Evolutionary conservation across 1,140 invertebrate species (phyloP).

Genomic region (Triops longicaudatus): DNA sequence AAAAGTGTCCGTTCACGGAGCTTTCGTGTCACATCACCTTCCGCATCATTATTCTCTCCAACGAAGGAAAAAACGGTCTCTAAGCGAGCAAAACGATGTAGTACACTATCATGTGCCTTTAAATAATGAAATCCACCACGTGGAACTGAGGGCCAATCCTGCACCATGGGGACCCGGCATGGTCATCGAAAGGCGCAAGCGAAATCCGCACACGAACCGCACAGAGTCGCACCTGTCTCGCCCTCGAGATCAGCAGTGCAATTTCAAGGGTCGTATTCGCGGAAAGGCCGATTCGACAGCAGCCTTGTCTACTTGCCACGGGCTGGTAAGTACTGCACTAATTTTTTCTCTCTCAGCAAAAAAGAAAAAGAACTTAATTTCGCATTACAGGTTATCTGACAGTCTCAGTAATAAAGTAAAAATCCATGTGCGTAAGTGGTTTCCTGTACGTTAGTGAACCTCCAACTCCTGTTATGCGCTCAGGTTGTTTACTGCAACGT

Average conservation of each 20-base stretch:
- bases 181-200: slow-evolving; percentile 57
- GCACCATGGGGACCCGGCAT: slow-evolving; percentile 58
- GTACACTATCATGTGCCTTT: slow-evolving; percentile 52
- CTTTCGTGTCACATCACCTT: slow-evolving; percentile 48
- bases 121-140: slow-evolving; percentile 45
- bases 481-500: background rate
- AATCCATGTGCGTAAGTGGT: background rate
- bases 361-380: too few relatives aligned
- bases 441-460: background rate
- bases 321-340: slow-evolving; percentile 57
- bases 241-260: slow-evolving; percentile 50
- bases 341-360: slow-evolving; percentile 9
- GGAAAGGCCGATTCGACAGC: slow-evolving; percentile 56
- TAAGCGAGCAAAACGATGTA: slow-evolving; percentile 35
- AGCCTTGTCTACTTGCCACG: slow-evolving; percentile 68
- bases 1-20: slow-evolving; percentile 47
- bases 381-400: too few relatives aligned
- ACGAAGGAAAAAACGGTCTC: slow-evolving; percentile 32
- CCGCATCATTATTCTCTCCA: slow-evolving; percentile 41
- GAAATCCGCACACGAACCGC: slow-evolving; percentile 46
- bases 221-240: slow-evolving; percentile 39
- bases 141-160: slow-evolving; percentile 50
- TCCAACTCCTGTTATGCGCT: background rate
- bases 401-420: too few relatives aligned
- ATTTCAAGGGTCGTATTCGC: slow-evolving; percentile 62